Conservation (phyloP, 2,888 invertebrate genomes). For the Euplexia lucipara region DNA sequence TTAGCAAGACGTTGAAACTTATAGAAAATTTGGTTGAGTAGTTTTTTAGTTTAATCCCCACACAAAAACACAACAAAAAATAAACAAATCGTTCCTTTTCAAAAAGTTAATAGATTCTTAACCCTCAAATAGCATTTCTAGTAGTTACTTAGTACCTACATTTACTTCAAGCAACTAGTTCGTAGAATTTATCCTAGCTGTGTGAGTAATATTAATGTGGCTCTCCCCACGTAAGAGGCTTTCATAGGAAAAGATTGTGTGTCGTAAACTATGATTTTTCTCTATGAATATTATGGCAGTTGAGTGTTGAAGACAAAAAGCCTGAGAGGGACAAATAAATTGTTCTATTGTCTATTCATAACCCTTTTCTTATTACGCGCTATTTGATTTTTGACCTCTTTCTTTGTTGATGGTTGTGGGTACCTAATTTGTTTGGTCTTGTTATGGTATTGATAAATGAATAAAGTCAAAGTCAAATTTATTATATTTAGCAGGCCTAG, state of each 20-base stretch:
- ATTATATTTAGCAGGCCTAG: too few relatives aligned
- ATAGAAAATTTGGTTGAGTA: not conserved
- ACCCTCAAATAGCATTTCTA: not conserved
- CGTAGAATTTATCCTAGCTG: slow-evolving; percentile 77
- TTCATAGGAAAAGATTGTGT: slow-evolving; percentile 82
- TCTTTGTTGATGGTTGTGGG: slow-evolving; percentile 12
- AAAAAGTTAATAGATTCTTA: too few relatives aligned
- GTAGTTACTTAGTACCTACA: not conserved
- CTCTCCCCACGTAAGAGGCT: slow-evolving; percentile 79
- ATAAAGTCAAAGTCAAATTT: too few relatives aligned
- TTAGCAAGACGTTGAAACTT: not conserved
- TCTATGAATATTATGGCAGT: slow-evolving; percentile 83
- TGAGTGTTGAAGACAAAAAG: slow-evolving; percentile 77
- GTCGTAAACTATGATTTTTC: slow-evolving; percentile 88
- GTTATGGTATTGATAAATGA: slow-evolving; percentile 2
- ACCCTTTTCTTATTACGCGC: slow-evolving; percentile 52
- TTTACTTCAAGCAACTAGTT: slow-evolving; percentile 13
- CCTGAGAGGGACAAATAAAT: slow-evolving; percentile 70
- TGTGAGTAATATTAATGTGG: slow-evolving; percentile 84
- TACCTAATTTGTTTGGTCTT: slow-evolving; percentile 1
- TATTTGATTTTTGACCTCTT: slow-evolving; percentile 53
- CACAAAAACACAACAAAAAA: too few relatives aligned
- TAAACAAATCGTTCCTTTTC: too few relatives aligned
- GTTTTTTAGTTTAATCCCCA: too few relatives aligned
- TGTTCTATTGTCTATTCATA: slow-evolving; percentile 64